Evolutionary conservation across 2,888 invertebrate species (phyloP).

Genomic region (Agrenia bidenticulata): DNA sequence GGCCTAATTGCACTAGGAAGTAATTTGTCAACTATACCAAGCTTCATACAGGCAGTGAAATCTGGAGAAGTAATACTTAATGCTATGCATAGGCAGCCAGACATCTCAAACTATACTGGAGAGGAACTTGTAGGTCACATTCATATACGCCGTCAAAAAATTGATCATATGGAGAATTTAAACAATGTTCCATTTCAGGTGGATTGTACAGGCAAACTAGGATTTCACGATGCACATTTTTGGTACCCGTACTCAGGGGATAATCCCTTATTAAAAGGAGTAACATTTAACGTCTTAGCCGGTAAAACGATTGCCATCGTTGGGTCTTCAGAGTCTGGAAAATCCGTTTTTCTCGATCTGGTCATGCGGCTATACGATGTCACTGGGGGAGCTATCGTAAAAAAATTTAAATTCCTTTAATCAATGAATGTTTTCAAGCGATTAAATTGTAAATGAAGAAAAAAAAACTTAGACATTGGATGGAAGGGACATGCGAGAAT

Average conservation of each 20-base stretch:
- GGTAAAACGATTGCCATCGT: constrained; percentile 27
- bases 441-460: no score
- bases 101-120: constrained; percentile 8
- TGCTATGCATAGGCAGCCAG: constrained; percentile 19
- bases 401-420: no score
- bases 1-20: constrained; percentile 24
- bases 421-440: no score
- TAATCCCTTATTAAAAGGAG: constrained; percentile 20
- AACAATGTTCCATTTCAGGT: background rate
- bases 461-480: constrained; percentile 39
- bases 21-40: constrained; percentile 28
- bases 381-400: constrained; percentile 28
- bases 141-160: background rate
- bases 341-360: constrained; percentile 20
- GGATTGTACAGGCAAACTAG: constrained; percentile 16
- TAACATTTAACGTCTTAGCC: constrained; percentile 18
- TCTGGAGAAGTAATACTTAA: constrained; percentile 23
- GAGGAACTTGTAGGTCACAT: constrained; percentile 20
- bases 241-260: constrained; percentile 28
- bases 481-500: constrained; percentile 22
- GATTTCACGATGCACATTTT: constrained; percentile 28
- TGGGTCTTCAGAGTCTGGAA: constrained; percentile 37
- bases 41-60: constrained; percentile 24
- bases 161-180: background rate
- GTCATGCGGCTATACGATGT: constrained; percentile 26